phyloP scores from a whole-genome alignment of 1,140 invertebrate genomes.

The Holotrichia oblita region DNA sequence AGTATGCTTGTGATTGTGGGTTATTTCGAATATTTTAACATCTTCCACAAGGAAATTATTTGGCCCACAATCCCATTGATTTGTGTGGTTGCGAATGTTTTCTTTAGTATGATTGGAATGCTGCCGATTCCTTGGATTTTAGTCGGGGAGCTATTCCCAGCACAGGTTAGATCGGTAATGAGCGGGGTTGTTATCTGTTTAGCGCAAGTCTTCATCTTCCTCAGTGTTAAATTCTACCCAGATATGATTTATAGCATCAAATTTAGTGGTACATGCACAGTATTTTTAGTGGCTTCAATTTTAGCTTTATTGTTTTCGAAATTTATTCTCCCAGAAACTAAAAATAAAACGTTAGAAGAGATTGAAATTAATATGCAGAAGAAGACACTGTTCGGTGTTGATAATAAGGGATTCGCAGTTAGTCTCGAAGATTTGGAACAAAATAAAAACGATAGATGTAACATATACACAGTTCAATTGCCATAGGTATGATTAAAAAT shows the following conservation, averaged over 20 bases:
- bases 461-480: background rate
- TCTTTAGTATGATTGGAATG: constrained; percentile 78
- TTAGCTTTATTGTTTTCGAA: constrained; percentile 73
- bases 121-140: constrained; percentile 79
- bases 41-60: constrained; percentile 58
- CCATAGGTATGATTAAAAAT: background rate
- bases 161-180: constrained; percentile 73
- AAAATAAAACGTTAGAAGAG: constrained; percentile 79
- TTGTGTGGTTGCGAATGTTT: constrained; percentile 73
- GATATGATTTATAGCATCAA: constrained; percentile 66
- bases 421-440: background rate
- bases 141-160: constrained; percentile 78
- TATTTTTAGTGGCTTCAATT: constrained; percentile 77
- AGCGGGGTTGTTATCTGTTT: constrained; percentile 75
- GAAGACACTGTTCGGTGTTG: constrained; percentile 46
- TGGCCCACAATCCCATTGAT: constrained; percentile 68
- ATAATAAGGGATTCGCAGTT: background rate
- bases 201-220: constrained; percentile 76
- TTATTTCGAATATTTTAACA: constrained; percentile 62
- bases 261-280: constrained; percentile 77
- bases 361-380: constrained; percentile 73
- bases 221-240: constrained; percentile 76
- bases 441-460: background rate
- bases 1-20: constrained; percentile 68
- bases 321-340: constrained; percentile 82